These are phyloP conservation scores for Pogonomyrmex californicus DNA, from an alignment of 1,140 invertebrate species.

Conservation along the genomic window DNA sequence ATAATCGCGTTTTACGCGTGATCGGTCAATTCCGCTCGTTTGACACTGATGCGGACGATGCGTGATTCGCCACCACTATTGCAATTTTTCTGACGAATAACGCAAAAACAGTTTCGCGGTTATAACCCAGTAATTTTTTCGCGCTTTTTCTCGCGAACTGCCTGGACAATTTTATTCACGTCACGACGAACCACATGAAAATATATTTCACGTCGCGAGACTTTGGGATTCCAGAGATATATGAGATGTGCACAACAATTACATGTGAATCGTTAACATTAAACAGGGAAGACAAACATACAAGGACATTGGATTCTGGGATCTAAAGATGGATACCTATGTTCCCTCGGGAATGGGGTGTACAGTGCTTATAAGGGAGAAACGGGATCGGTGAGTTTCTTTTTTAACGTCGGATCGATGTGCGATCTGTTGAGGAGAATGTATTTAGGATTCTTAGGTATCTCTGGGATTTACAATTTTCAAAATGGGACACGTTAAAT, in stretches of 20 bases:
- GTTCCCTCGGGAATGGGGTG: background rate
- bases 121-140: conserved; percentile 40
- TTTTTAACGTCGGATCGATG: background rate
- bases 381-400: background rate
- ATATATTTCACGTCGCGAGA: conserved; percentile 39
- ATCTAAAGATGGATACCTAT: conserved; percentile 52
- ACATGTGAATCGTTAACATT: conserved; percentile 82
- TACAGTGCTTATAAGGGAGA: too few species aligned
- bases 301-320: conserved; percentile 66
- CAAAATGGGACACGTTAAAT: background rate
- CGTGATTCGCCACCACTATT: background rate
- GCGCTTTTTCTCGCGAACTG: conserved; percentile 30
- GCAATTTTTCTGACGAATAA: conserved; percentile 42
- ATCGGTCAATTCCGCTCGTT: conserved; percentile 26
- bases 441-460: background rate
- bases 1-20: conserved; percentile 48
- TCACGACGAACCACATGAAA: conserved; percentile 8
- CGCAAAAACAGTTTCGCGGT: conserved; percentile 14
- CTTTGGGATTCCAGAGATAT: background rate
- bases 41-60: background rate
- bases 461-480: conserved; percentile 8
- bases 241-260: conserved; percentile 80
- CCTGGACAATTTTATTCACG: conserved; percentile 37
- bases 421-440: background rate
- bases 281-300: conserved; percentile 81